Conservation (phyloP, 2,888 invertebrate species). For the Ecliptopera silaceata region DNA sequence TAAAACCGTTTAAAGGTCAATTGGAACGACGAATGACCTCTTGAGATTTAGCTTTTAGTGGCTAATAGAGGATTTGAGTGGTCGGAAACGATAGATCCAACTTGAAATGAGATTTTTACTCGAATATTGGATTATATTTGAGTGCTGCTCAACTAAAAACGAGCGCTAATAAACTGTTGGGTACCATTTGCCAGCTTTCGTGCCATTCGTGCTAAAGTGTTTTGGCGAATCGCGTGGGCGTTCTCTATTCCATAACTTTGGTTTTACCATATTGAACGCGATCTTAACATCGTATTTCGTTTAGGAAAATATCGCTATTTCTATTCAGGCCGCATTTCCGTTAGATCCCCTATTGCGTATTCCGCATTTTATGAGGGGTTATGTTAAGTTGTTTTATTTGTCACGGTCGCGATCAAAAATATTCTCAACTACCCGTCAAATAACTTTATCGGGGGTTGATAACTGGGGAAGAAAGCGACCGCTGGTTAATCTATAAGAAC, state of each 20-base stretch:
- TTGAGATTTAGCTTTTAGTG: slow-evolving; percentile 27
- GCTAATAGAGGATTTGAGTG: slow-evolving; percentile 16
- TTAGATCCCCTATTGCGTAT: slow-evolving; percentile 28
- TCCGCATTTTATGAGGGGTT: slow-evolving; percentile 27
- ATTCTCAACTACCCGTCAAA: background rate
- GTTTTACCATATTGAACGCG: slow-evolving; percentile 16
- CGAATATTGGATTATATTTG: background rate
- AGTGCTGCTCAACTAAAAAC: background rate
- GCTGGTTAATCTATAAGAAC: background rate
- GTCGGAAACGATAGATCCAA: slow-evolving; percentile 7
- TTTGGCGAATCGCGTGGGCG: background rate
- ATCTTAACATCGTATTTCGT: slow-evolving; percentile 24
- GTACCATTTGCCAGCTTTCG: background rate
- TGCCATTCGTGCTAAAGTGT: background rate
- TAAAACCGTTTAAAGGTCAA: slow-evolving; percentile 37
- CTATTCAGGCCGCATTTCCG: slow-evolving; percentile 31
- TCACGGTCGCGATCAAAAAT: slow-evolving; percentile 1
- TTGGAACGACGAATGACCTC: slow-evolving; percentile 32
- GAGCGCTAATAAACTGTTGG: background rate
- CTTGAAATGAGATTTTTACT: slow-evolving; percentile 17
- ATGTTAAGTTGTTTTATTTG: slow-evolving; percentile 6
- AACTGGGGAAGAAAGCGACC: background rate
- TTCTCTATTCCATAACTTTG: slow-evolving; percentile 3
- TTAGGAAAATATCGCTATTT: slow-evolving; percentile 30
- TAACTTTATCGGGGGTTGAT: background rate